These are phyloP conservation scores for Anser cygnoides DNA, from an alignment of 2,113 vertebrate species.

Conservation along the genomic window DNA sequence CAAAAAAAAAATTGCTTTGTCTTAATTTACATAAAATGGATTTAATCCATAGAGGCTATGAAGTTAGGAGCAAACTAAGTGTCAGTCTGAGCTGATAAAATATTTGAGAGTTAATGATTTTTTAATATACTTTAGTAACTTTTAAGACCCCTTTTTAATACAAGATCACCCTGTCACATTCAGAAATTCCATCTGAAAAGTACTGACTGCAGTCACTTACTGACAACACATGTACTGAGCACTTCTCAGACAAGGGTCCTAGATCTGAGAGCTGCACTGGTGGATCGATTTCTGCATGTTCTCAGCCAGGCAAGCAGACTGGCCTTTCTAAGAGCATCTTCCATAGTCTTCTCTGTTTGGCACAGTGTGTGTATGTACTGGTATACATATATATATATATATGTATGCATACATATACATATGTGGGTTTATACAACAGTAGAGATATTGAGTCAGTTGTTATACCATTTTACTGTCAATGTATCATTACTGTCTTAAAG, in stretches of 20 bases:
- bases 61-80: not conserved
- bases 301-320: not conserved
- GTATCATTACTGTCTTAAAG: not conserved
- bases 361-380: no score
- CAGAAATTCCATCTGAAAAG: not conserved
- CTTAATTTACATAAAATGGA: not conserved
- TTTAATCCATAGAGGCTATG: not conserved
- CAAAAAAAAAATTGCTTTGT: not conserved
- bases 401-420: not conserved
- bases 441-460: not conserved
- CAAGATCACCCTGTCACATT: not conserved
- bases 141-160: not conserved
- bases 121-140: not conserved
- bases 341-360: not conserved
- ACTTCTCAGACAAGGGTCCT: not conserved
- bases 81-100: not conserved
- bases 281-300: not conserved
- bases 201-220: not conserved
- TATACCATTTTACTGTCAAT: not conserved
- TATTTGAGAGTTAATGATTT: not conserved
- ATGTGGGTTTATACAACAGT: not conserved
- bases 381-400: not conserved
- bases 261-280: not conserved
- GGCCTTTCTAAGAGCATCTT: not conserved
- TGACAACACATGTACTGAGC: rapidly evolving